phyloP scores from a whole-genome alignment of 2,888 invertebrate species.

The Caenorhabditis sp. region DNA sequence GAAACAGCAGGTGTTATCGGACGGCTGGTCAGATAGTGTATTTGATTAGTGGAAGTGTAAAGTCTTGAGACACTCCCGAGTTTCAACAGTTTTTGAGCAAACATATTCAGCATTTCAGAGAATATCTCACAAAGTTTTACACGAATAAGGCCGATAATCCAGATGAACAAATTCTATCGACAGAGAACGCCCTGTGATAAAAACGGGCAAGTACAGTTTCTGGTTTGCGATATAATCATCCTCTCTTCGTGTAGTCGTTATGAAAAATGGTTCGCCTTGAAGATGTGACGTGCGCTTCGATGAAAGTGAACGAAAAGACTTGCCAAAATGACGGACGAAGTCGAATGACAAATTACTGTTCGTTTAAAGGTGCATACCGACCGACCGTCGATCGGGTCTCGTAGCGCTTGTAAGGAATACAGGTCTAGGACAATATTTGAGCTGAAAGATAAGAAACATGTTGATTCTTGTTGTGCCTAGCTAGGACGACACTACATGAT shows the following conservation, averaged over 20 bases:
- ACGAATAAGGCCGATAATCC: too few relatives aligned
- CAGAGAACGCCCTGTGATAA: too few relatives aligned
- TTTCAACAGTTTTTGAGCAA: neutral
- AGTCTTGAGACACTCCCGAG: conserved; percentile 1
- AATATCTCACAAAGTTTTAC: too few relatives aligned
- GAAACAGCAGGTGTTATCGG: conserved; percentile 1
- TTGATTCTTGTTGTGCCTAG: neutral
- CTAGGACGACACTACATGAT: neutral
- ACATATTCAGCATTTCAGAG: too few relatives aligned
- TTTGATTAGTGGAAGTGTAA: conserved; percentile 1
- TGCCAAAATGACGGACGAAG: conserved; percentile 4
- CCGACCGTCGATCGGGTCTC: neutral
- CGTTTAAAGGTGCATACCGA: conserved; percentile 1
- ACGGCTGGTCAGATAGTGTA: neutral
- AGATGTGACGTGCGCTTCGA: conserved; percentile 17
- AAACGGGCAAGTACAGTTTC: conserved; percentile 6
- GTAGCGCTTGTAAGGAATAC: neutral
- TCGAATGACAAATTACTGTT: neutral
- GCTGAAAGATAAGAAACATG: neutral
- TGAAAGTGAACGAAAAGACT: conserved; percentile 25
- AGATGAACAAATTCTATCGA: too few relatives aligned
- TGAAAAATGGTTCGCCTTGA: conserved; percentile 45
- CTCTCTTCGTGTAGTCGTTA: conserved; percentile 12
- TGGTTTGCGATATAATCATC: conserved; percentile 28
- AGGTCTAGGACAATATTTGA: neutral